Conservation (phyloP, 1,140 invertebrate species). For the Neuroterus valhalla region DNA sequence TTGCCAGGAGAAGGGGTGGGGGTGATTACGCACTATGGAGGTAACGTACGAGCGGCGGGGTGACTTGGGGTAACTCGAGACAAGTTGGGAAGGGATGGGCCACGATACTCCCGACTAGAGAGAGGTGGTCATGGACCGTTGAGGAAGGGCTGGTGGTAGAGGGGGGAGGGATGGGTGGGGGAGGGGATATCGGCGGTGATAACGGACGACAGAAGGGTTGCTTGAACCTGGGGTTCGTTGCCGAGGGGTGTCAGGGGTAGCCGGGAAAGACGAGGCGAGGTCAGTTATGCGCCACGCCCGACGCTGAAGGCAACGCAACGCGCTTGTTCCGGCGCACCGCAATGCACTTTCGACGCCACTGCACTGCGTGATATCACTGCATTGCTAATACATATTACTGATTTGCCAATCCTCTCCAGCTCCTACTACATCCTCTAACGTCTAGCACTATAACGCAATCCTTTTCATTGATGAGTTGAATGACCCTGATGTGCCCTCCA, state of each 20-base stretch:
- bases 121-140: slow-evolving; percentile 37
- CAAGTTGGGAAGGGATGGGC: not conserved
- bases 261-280: slow-evolving; percentile 54
- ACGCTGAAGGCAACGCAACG: slow-evolving; percentile 44
- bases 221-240: slow-evolving; percentile 36
- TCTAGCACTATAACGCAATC: too few species aligned
- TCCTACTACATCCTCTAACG: too few species aligned
- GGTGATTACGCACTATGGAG: not conserved
- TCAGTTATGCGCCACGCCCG: slow-evolving; percentile 70
- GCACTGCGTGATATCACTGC: slow-evolving; percentile 53
- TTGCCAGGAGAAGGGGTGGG: slow-evolving; percentile 24
- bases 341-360: slow-evolving; percentile 63
- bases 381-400: slow-evolving; percentile 36
- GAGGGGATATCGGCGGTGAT: slow-evolving; percentile 25
- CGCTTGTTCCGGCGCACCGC: slow-evolving; percentile 58
- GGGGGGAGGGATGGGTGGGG: slow-evolving; percentile 11
- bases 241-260: slow-evolving; percentile 34
- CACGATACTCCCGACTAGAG: not conserved
- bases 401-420: not conserved
- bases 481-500: too few species aligned
- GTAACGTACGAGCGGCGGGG: not conserved
- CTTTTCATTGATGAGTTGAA: too few species aligned
- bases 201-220: slow-evolving; percentile 33
- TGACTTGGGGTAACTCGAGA: not conserved
- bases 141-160: slow-evolving; percentile 30